Evolutionary conservation across 2,797 vertebrate species (phyloP), one percentile per base, ranked within the genome.

Genomic region (Toxotes lorentzi): DNA sequence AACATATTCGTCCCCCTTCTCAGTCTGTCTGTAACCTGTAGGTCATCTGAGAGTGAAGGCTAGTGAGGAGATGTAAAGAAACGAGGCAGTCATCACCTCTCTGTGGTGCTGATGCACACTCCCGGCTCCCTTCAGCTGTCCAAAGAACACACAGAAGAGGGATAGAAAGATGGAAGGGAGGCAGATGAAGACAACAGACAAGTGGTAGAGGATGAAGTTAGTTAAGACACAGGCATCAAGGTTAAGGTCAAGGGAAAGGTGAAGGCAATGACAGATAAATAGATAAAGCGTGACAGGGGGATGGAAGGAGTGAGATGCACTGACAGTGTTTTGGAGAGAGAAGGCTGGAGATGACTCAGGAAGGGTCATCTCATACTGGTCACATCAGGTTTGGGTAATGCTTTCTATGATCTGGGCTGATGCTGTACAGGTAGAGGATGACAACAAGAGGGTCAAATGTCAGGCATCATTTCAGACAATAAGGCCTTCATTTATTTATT

Each of bases 181-280:
- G 9, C 45, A 47, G 47, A 30, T 32, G 63, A 50, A 78, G 67
- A 34, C 43, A 69, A 58, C 60, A 78, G 50, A 77, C 56, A 81
- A 71, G 82, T 59, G 54, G 60, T 23, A 7, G 50, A 66, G 64
- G 73, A 83, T 72, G 86, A 79, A 67, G 76, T 74, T 73, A 35
- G 72, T 63, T 79, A 53, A 78, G 35, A 73, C 40, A 54, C 41
- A 45, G 63, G 70, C 72, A 60, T 79, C 57, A 56, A 82, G 69
- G 70, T 50, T 57, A 27, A 86, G 87, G 82, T 88, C 76, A 75
- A 58, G 50, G 63, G 43, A 74, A 81, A 86, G 77, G 81, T 76
- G 76, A 82, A 65, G 32, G 63, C 58, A 78, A 53, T 81, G 86
- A 83, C 90, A 69, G 82, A 56, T 85, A 12, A 79, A 86, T 57